phyloP scores from a whole-genome alignment of 2,113 vertebrate species.

The Odobenus rosmarus region DNA sequence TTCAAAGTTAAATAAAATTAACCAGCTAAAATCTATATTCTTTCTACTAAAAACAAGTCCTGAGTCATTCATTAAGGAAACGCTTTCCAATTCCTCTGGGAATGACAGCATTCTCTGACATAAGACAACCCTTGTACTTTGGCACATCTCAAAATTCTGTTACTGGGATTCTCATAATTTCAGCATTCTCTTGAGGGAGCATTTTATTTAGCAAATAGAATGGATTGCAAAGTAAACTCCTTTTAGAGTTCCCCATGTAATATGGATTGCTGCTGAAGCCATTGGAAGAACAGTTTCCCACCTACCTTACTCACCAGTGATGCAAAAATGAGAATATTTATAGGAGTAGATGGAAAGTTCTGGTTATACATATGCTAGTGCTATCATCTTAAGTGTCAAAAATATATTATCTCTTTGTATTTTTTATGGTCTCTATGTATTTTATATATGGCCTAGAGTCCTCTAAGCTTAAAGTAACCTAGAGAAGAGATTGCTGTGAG shows the following conservation, averaged over 20 bases:
- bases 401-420: background rate
- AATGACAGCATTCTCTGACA: conserved; percentile 23
- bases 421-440: background rate
- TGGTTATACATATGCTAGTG: background rate
- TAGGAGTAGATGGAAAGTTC: background rate
- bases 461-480: background rate
- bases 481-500: background rate
- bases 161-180: background rate
- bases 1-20: conserved; percentile 44
- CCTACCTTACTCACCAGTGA: background rate
- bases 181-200: background rate
- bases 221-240: background rate
- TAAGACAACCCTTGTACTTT: background rate
- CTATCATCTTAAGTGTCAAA: background rate
- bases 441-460: background rate
- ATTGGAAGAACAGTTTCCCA: background rate
- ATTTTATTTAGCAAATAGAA: conserved; percentile 35
- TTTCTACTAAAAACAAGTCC: background rate
- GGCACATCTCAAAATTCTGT: background rate
- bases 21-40: conserved; percentile 6
- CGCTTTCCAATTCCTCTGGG: background rate
- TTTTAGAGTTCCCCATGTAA: background rate
- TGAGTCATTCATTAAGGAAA: conserved; percentile 16
- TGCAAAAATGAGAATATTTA: background rate
- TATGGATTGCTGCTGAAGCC: background rate